Conservation (phyloP, 2,797 vertebrate genomes). For the Hemitrygon akajei region DNA sequence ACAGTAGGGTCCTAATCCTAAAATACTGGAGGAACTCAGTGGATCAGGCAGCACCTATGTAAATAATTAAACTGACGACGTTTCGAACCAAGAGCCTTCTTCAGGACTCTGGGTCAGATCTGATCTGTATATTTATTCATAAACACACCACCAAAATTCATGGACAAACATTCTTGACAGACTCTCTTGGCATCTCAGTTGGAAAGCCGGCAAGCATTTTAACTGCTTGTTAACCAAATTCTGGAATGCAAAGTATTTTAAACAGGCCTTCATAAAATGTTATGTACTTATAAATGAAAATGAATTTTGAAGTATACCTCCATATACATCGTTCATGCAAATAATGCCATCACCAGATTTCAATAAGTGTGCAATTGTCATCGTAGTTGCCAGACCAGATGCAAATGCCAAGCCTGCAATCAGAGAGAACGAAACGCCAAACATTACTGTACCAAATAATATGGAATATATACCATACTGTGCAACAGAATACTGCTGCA, state of each 20-base stretch:
- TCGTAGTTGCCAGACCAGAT: conserved; percentile 77
- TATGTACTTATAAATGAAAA: neutral
- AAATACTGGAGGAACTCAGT: no score
- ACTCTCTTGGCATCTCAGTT: no score
- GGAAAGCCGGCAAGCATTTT: neutral
- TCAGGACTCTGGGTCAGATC: neutral
- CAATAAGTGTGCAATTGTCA: conserved; percentile 78
- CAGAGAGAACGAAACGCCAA: neutral
- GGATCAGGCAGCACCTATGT: no score
- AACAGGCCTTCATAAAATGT: neutral
- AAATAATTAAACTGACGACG: no score
- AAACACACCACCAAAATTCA: neutral
- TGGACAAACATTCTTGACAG: neutral
- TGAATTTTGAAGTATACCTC: conserved; percentile 59
- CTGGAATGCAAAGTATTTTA: neutral
- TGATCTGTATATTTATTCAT: neutral
- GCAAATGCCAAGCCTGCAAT: conserved; percentile 73
- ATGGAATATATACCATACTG: neutral
- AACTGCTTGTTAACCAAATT: neutral
- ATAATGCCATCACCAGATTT: conserved; percentile 76
- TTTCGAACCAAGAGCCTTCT: no score
- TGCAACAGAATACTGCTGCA: no score
- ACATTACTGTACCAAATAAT: neutral
- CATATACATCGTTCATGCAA: conserved; percentile 85
- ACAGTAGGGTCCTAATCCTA: neutral